phyloP scores from a whole-genome alignment of 2,113 vertebrate genomes.

The Piliocolobus tephrosceles region DNA sequence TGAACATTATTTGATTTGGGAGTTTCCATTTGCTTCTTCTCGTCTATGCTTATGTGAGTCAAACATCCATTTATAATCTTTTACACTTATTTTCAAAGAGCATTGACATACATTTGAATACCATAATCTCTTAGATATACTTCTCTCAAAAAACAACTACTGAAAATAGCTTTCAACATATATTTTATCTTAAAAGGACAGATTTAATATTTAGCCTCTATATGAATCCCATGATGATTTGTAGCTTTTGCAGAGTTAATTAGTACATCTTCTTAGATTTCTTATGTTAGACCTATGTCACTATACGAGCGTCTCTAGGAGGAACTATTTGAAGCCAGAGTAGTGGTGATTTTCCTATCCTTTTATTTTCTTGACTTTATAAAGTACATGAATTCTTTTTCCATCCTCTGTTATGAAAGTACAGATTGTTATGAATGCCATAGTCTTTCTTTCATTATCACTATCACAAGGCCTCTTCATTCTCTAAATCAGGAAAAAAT shows the following conservation, averaged over 20 bases:
- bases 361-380: neutral
- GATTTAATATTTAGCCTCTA: neutral
- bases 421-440: neutral
- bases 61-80: neutral
- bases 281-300: neutral
- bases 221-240: neutral
- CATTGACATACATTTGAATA: neutral
- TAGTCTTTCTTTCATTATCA: neutral
- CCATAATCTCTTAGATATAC: neutral
- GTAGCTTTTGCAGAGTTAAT: neutral
- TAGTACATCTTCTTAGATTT: neutral
- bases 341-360: neutral
- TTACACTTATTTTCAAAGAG: conserved; percentile 28
- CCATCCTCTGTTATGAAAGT: neutral
- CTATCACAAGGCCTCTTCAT: neutral
- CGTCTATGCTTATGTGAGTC: neutral
- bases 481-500: neutral
- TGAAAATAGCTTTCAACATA: neutral
- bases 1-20: neutral
- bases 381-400: neutral
- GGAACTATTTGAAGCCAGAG: neutral
- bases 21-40: neutral
- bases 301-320: neutral
- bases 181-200: neutral
- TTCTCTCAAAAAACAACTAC: neutral